Base-by-base conservation (phyloP, 2,797 vertebrate species). In the Gambelia wislizenii region DNA sequence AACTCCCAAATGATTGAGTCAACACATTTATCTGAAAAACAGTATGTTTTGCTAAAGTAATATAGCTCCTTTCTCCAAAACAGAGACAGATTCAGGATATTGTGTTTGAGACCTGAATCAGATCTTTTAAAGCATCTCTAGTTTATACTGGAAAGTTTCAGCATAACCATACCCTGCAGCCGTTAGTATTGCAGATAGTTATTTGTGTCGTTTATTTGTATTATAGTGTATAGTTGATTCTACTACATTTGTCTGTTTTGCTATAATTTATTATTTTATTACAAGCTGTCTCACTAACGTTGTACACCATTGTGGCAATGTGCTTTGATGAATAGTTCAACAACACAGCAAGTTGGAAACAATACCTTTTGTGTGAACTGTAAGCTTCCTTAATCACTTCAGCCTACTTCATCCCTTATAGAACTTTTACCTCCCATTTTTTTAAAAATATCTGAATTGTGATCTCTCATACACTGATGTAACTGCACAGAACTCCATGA, bases 381-480 rank as follows among this genome's bases (percentile, higher is more conserved):
- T 67, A 44, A 4, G 22, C 84, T 83, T 56, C 93, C 86, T 89
- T 92, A 54, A 92, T 94, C 30, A 33, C 89, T 92, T 94, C 90
- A 92, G 90, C 91, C 93, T 90, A 90, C 74, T 83, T 91, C 89
- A 89, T 54, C 89, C 70, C 52, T 94, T 93, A 89, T 42, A 91
- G 4, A 91, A 93, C 56, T 54, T n/a, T 20, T 14, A 54, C 18
- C 75, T 67, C 70, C 47, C 84, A 86, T 92, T 93, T 92, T 93
- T 94, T 95, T 93, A 92, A 92, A 95, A 95, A 94, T 93, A 95
- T 82, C 89, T 92, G 91, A 86, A 94, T 96, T 94, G 89, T 93
- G 89, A 93, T 93, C 88, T 85, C 54, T 49, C 79, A 87, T 77
- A 56, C 70, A 49, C 12, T 90, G 78, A 69, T 94, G 10, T 72